Conservation (phyloP, 23 tunicate species). For the Diplosoma virens region DNA sequence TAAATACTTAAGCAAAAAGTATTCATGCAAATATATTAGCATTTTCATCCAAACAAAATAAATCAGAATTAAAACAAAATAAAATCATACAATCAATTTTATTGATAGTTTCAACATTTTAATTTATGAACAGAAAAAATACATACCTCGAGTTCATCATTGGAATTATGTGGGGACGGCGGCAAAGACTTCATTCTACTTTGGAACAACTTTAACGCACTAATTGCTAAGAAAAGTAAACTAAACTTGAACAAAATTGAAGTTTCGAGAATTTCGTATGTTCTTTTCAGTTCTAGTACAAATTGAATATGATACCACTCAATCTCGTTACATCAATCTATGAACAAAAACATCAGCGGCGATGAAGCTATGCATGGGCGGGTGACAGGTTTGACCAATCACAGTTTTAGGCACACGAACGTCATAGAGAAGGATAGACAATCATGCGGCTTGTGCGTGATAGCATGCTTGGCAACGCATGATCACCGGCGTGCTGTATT, state of each 20-base stretch:
- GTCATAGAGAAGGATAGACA: not conserved
- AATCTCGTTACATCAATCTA: not conserved
- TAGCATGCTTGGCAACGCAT: slow-evolving; percentile 12
- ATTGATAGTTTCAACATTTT: not conserved
- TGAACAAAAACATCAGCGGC: not conserved
- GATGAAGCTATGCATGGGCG: slow-evolving; percentile 47
- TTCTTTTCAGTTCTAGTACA: not conserved
- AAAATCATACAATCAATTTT: no score
- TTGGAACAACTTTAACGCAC: not conserved
- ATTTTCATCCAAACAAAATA: no score
- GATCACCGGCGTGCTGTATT: slow-evolving; percentile 31
- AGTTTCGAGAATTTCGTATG: no score
- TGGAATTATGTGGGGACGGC: slow-evolving; percentile 35
- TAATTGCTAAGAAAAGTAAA: not conserved
- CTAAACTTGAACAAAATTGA: no score
- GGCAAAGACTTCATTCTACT: slow-evolving; percentile 48
- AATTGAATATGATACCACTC: not conserved
- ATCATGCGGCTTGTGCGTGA: slow-evolving; percentile 47
- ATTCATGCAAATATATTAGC: no score
- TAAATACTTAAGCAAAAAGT: no score
- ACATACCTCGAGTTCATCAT: slow-evolving; percentile 49
- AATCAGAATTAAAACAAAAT: no score
- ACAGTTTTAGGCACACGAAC: not conserved
- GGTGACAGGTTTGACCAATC: slow-evolving; percentile 22
- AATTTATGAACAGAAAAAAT: not conserved